Base-by-base conservation (phyloP, 1,140 invertebrate species). In the Rhopalosiphum maidis region DNA sequence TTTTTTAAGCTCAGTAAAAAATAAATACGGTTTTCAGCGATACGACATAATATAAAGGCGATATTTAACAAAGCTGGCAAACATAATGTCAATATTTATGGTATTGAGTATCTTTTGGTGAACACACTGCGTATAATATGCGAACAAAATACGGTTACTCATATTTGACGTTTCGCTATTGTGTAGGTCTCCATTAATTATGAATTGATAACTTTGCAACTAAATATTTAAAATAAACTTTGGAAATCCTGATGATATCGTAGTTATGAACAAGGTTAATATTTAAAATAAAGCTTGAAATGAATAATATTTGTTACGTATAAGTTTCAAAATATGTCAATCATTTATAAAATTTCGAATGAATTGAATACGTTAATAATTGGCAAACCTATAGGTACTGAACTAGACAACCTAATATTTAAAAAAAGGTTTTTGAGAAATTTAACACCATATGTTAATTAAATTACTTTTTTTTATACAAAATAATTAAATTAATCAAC, bases 71-170 rank as follows among this genome's bases (percentile, higher is more conserved):
- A 30, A 43, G 25, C 11, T 30, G 37, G 15, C 15, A 30, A 90
- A 68, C 60, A 90, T 37, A 68, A 68, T 90, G 54, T 90, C 35
- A 90, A 90, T 90, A 90, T 89, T 89, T 89, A 89, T 60, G 22
- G 11, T 41, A 35, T 86, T 55, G 18, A 68, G 60, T 68, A 60
- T 43, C 0, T 35, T 35, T 22, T 22, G 87, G 15, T 37, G 21
- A 55, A 37, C 22, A 54, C 1, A 55, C 6, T 37, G 22, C 3
- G 46, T 55, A 25, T 89, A 48, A 87, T 86, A 18, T 15, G 25
- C 86, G 30, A 35, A 87, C 30, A n/a, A 48, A n/a, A 48, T 30
- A 48, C 43, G 18, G 15, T 86, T 22, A 87, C 86, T 87, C 25
- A n/a, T 51, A 60, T 60, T 68, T 68, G 30, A 68, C 11, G 60